These are phyloP conservation scores for Thermophis baileyi DNA, from an alignment of 2,113 vertebrate genomes.

Conservation along the genomic window DNA sequence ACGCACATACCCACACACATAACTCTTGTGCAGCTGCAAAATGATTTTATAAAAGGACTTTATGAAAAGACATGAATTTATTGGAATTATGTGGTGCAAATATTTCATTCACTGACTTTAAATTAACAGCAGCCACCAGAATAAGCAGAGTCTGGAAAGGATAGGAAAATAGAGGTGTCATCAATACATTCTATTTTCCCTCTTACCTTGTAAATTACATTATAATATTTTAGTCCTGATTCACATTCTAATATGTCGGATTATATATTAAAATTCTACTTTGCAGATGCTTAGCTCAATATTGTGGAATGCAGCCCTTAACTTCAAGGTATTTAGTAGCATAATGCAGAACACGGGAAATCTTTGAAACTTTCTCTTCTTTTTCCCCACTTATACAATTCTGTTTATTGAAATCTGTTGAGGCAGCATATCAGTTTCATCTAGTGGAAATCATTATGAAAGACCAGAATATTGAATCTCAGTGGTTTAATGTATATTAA, in stretches of 20 bases:
- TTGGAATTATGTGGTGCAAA: constrained; percentile 27
- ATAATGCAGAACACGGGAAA: constrained; percentile 26
- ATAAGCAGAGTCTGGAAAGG: background rate
- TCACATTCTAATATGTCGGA: background rate
- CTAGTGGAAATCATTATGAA: constrained; percentile 57
- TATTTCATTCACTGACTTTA: background rate
- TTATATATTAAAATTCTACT: background rate
- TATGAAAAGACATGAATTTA: constrained; percentile 5
- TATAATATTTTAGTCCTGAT: constrained; percentile 26
- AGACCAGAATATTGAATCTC: constrained; percentile 57
- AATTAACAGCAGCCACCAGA: background rate
- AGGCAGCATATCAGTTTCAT: constrained; percentile 34
- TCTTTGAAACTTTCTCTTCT: constrained; percentile 36
- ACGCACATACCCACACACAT: constrained; percentile 31
- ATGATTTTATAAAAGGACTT: background rate
- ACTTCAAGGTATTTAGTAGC: constrained; percentile 38
- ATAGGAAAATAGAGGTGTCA: constrained; percentile 15
- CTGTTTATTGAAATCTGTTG: constrained; percentile 46
- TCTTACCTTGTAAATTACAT: constrained; percentile 35
- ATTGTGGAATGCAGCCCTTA: constrained; percentile 23
- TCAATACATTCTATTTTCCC: constrained; percentile 33
- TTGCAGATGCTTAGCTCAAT: background rate
- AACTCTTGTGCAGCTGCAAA: constrained; percentile 33
- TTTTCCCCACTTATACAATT: constrained; percentile 43
- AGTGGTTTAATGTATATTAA: constrained; percentile 62